Conservation (phyloP, 2,113 vertebrate genomes). For the Mastomys coucha region DNA sequence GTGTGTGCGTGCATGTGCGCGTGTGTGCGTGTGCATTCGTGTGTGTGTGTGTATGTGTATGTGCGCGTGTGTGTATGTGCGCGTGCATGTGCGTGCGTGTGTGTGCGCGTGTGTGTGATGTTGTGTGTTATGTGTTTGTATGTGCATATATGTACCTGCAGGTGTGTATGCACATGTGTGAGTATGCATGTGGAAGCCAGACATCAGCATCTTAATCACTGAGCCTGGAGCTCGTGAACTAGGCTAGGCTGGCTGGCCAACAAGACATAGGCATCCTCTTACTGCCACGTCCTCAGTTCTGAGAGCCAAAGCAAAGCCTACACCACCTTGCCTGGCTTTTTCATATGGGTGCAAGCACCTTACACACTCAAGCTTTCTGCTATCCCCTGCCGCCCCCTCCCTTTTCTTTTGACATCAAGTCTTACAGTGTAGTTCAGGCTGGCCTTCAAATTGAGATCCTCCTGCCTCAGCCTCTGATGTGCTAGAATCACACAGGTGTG, state of each 20-base stretch:
- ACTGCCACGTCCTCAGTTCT: too few relatives aligned
- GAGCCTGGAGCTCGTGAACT: not conserved
- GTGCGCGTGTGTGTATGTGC: fast-evolving
- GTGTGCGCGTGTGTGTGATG: not conserved
- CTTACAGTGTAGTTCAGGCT: not conserved
- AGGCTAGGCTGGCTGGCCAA: too few relatives aligned
- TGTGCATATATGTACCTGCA: too few relatives aligned
- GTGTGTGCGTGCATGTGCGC: not conserved
- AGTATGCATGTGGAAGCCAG: not conserved
- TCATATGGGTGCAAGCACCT: not conserved
- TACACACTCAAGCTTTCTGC: not conserved
- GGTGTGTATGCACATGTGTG: not conserved
- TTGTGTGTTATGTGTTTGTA: not conserved
- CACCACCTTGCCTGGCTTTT: not conserved
- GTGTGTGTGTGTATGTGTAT: not conserved
- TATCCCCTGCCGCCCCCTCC: fast-evolving
- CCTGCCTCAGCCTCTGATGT: not conserved
- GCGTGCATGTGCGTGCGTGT: not conserved
- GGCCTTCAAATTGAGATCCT: not conserved
- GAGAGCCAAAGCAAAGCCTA: not conserved
- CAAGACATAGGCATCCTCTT: not conserved
- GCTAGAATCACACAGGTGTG: not conserved
- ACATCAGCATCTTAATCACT: not conserved
- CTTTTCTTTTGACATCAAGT: not conserved
- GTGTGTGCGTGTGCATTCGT: too few relatives aligned